Evolutionary conservation across 2,888 invertebrate species (phyloP).

Genomic region (Eudasyphora cyanicolor): DNA sequence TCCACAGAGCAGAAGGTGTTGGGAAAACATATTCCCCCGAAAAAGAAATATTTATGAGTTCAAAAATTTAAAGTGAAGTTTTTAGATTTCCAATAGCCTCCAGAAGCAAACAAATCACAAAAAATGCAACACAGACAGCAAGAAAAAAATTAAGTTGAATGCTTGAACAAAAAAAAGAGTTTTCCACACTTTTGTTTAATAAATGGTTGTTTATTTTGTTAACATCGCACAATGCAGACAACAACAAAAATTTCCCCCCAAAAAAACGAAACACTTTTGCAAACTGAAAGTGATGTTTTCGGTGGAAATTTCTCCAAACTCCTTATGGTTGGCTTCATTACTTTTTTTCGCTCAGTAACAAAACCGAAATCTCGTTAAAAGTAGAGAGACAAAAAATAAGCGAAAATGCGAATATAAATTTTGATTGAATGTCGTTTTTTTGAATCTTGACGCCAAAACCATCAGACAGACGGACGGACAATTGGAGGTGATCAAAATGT

Average conservation of each 20-base stretch:
- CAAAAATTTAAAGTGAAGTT: not conserved
- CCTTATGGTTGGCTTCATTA: constrained; percentile 5
- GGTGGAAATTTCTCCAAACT: not conserved
- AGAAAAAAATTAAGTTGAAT: not conserved
- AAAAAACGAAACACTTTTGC: not conserved
- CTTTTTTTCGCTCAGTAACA: not conserved
- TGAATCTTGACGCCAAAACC: not conserved
- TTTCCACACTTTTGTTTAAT: constrained; percentile 12
- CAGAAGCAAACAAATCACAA: not conserved
- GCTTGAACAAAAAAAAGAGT: not conserved
- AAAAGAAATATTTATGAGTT: too few relatives aligned
- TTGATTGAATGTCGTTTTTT: constrained; percentile 39
- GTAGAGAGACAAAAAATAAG: constrained; percentile 3
- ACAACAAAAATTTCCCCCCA: not conserved
- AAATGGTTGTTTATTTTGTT: constrained; percentile 10
- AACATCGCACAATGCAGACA: not conserved
- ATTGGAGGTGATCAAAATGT: not conserved
- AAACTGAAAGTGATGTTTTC: constrained; percentile 2
- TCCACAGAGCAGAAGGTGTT: too few relatives aligned
- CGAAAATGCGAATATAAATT: constrained; percentile 36
- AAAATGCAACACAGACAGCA: not conserved
- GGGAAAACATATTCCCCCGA: too few relatives aligned
- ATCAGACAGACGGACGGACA: not conserved
- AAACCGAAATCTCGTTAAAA: not conserved
- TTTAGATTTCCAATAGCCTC: constrained; percentile 1